phyloP scores from a whole-genome alignment of 2,888 invertebrate genomes.

The Melinaea menophilus region DNA sequence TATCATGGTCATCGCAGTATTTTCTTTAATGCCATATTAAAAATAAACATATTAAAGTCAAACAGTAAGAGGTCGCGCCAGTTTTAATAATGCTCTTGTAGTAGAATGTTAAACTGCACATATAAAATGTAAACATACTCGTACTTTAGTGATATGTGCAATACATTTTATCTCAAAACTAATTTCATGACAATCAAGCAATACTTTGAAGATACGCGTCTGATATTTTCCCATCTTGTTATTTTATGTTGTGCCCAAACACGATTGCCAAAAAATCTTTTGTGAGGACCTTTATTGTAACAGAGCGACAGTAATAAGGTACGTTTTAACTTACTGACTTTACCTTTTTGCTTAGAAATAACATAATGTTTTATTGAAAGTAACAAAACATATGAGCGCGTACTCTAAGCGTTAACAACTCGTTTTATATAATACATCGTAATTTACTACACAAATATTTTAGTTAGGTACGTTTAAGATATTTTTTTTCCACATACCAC shows the following conservation, averaged over 20 bases:
- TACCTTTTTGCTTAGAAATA: conserved; percentile 17
- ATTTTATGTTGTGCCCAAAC: conserved; percentile 22
- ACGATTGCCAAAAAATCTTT: conserved; percentile 14
- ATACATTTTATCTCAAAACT: background rate
- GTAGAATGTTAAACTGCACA: no score
- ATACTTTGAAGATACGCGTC: background rate
- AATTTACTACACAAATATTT: background rate
- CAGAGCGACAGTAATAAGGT: conserved; percentile 22
- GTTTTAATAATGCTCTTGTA: background rate
- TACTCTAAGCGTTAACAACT: background rate
- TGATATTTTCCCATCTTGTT: conserved; percentile 20
- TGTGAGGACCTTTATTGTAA: conserved; percentile 18
- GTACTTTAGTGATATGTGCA: background rate
- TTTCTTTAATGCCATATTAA: no score
- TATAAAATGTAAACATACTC: no score
- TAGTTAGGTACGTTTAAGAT: background rate
- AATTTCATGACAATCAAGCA: background rate
- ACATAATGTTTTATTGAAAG: conserved; percentile 6
- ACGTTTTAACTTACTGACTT: background rate
- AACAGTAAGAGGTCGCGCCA: no score
- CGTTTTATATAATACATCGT: background rate
- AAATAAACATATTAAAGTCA: no score
- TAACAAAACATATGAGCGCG: background rate
- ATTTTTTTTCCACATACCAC: background rate
- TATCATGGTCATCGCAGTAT: no score